phyloP scores from a whole-genome alignment of 2,113 vertebrate genomes.

The Ammodytes marinus region DNA sequence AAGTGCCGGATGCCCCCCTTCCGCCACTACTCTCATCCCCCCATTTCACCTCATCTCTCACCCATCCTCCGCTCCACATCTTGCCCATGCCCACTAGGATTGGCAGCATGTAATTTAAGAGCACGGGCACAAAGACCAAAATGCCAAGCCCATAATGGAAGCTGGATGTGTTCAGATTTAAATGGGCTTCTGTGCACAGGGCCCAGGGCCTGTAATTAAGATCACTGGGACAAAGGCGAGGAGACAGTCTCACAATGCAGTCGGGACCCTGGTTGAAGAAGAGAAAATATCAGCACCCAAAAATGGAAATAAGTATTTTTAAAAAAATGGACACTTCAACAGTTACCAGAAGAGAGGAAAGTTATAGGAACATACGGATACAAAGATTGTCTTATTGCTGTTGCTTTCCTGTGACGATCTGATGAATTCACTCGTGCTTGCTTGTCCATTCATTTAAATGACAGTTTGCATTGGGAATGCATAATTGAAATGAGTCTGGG shows the following conservation, averaged over 20 bases:
- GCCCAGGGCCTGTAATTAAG: conserved; percentile 86
- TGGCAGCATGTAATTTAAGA: conserved; percentile 90
- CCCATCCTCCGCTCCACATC: conserved; percentile 76
- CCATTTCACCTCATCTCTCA: conserved; percentile 78
- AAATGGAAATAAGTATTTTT: conserved; percentile 58
- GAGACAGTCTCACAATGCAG: conserved; percentile 83
- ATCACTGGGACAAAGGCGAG: conserved; percentile 84
- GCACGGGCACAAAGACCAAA: conserved; percentile 87
- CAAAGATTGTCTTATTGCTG: conserved; percentile 19
- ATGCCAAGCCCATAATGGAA: conserved; percentile 87
- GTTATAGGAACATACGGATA: conserved; percentile 32
- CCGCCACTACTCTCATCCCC: conserved; percentile 43
- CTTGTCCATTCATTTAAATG: conserved; percentile 57
- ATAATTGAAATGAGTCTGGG: conserved; percentile 57
- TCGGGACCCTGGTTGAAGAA: conserved; percentile 78
- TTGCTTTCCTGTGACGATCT: conserved; percentile 38
- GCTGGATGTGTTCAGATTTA: conserved; percentile 84
- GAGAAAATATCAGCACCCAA: conserved; percentile 72
- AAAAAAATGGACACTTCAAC: conserved; percentile 60
- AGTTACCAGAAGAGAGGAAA: conserved; percentile 31
- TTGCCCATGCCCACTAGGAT: conserved; percentile 84
- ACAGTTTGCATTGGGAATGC: conserved; percentile 40
- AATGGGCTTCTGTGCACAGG: conserved; percentile 81
- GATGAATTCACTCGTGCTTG: conserved; percentile 29
- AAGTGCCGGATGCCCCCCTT: conserved; percentile 61